Evolutionary conservation across 92 coral and sea anemone genomes (phyloP).

Genomic region (Actinernus sp.): DNA sequence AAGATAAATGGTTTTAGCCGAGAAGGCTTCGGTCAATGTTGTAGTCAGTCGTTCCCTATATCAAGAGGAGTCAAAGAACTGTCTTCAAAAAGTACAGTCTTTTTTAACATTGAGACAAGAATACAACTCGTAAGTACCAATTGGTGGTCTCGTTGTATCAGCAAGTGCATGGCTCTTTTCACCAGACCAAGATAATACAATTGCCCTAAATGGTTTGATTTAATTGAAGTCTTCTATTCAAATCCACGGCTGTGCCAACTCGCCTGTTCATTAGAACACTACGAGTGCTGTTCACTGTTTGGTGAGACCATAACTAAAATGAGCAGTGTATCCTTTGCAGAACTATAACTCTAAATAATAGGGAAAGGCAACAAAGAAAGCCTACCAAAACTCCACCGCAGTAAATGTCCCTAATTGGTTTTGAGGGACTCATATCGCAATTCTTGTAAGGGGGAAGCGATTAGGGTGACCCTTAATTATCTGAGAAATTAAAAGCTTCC

Average conservation of each 20-base stretch:
- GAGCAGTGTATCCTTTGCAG: conserved; percentile 2
- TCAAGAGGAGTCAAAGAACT: too few relatives aligned
- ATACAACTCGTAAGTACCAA: background rate
- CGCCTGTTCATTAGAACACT: conserved; percentile 18
- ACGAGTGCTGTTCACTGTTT: conserved; percentile 14
- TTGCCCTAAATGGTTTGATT: conserved; percentile 16
- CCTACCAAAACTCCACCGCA: conserved; percentile 2
- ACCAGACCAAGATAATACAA: conserved; percentile 5
- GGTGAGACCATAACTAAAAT: conserved; percentile 6
- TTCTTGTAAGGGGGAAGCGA: background rate
- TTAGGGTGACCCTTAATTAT: background rate
- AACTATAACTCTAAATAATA: conserved; percentile 2
- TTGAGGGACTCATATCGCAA: background rate
- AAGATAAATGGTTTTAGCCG: too few relatives aligned
- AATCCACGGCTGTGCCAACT: conserved; percentile 12
- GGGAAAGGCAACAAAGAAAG: conserved; percentile 6
- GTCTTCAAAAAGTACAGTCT: too few relatives aligned
- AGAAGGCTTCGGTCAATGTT: too few relatives aligned
- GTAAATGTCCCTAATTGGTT: conserved; percentile 2
- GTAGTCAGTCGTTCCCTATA: too few relatives aligned
- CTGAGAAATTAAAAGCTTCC: background rate
- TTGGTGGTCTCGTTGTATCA: conserved; percentile 16
- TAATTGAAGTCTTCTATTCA: conserved; percentile 27
- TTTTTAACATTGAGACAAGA: conserved; percentile 3
- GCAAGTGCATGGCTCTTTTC: conserved; percentile 21